Conservation (phyloP, 2,113 vertebrate genomes). For the Cochlearius cochlearius region DNA sequence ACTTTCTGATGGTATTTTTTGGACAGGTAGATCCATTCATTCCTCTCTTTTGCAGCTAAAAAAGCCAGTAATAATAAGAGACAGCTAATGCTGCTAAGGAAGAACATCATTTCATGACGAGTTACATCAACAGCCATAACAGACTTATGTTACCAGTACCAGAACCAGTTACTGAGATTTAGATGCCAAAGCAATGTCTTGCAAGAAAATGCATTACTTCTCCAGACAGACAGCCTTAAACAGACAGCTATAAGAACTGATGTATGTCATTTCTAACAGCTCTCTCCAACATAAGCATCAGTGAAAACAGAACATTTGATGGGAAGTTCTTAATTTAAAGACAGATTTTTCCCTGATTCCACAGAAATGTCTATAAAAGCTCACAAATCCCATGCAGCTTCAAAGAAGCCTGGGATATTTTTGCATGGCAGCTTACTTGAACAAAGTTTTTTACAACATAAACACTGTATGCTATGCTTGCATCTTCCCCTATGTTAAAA, state of each 20-base stretch:
- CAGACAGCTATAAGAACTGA: slow-evolving; percentile 55
- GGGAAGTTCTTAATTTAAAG: not conserved
- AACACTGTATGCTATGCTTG: not conserved
- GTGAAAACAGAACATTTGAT: not conserved
- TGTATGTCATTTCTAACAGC: slow-evolving; percentile 47
- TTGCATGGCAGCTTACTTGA: not conserved
- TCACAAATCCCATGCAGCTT: not conserved
- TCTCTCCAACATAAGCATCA: not conserved
- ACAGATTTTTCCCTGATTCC: not conserved
- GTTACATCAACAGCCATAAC: slow-evolving; percentile 45
- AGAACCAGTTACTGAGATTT: slow-evolving; percentile 54
- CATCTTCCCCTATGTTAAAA: not conserved
- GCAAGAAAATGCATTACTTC: not conserved
- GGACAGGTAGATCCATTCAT: not conserved
- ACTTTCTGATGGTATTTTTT: not conserved
- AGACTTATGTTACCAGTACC: slow-evolving; percentile 60
- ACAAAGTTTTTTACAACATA: not conserved
- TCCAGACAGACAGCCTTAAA: slow-evolving; percentile 21
- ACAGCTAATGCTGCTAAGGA: slow-evolving; percentile 49
- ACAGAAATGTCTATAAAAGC: not conserved
- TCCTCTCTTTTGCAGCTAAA: not conserved
- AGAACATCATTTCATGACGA: slow-evolving; percentile 5
- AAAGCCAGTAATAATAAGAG: slow-evolving; percentile 21
- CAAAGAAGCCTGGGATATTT: not conserved
- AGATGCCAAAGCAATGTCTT: slow-evolving; percentile 54